Base-by-base conservation (phyloP, 2,888 invertebrate species). In the Rhimphoctona megacephalus region DNA sequence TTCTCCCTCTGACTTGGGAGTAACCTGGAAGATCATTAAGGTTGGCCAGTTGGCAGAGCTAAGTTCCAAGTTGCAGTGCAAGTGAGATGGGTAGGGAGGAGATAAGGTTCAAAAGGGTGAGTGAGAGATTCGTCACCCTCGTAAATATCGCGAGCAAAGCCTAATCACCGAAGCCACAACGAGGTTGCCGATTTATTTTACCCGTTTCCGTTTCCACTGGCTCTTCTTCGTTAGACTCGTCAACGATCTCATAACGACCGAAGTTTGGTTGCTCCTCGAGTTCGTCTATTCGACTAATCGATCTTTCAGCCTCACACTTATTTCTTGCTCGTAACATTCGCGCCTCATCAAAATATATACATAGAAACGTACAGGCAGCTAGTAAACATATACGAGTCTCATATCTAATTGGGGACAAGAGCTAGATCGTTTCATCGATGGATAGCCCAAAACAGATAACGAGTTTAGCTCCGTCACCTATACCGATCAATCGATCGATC, bases 71-170 rank as follows among this genome's bases (percentile, higher is more conserved):
- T 83, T 70, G 66, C 77, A 81, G 80, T 30, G 69, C 25, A 67
- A 84, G 66, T 49, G 74, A 79, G 85, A 79, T 39, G 57, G 67
- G 33, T 19, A 64, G 4, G 22, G 61, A 30, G 33, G 43, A 64
- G 67, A 39, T 77, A 52, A 33, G 66, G 72, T 19, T 72, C n/a
- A n/a, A 54, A 76, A 76, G 79, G 61, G 66, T 49, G 73, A 36
- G 83, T 49, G 70, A 70, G 77, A 86, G 67, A 81, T 83, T 86
- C 81, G 78, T 69, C 81, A 83, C 83, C 81, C 86, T 81, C 83
- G 86, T 86, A 81, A 86, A 86, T 83, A 86, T 81, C 77, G 67
- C 83, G 80, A 72, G 86, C 83, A 73, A 81, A 81, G 83, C 81
- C 83, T 86, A 86, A 86, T 86, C 86, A 83, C 83, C 81, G 72